A percentile compares a stretch with the other conserved stretches of the same genome.
Conservation (phyloP, 2,113 vertebrate genomes). For the Piaya cayana region DNA sequence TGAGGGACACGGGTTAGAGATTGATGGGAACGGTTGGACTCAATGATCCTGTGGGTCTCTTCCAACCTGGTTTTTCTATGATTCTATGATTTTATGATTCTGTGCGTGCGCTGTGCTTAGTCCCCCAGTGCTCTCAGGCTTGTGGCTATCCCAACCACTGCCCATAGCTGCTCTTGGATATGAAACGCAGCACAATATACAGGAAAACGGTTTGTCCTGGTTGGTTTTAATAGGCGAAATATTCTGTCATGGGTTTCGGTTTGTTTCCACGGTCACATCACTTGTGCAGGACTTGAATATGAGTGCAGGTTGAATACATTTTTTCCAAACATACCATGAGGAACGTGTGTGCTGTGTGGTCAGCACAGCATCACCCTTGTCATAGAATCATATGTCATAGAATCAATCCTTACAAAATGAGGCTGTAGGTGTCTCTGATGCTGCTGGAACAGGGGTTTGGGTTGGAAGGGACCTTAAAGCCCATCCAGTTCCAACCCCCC, state of each 20-base stretch:
- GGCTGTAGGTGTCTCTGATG: not conserved
- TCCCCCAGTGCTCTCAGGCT: not conserved
- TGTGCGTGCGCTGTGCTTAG: not conserved
- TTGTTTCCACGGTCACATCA: not conserved
- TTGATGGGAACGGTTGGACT: no score
- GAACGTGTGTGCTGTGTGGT: not conserved
- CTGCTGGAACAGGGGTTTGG: no score
- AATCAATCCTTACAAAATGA: no score
- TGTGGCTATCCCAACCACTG: not conserved
- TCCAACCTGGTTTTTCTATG: no score
- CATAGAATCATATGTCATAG: no score
- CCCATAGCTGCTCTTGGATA: not conserved
- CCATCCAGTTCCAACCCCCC: no score
- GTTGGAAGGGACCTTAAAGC: no score
- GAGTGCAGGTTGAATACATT: not conserved
- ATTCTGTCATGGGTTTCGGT: not conserved
- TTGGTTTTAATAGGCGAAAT: not conserved
- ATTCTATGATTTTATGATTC: no score
- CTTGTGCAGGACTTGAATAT: not conserved
- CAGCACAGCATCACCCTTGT: not conserved
- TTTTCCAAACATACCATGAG: not conserved
- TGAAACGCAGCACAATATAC: not conserved
- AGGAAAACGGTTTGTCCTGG: not conserved
- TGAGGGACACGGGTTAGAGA: no score
- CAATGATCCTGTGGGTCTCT: no score